Evolutionary conservation across 2,888 invertebrate species (phyloP).

Genomic region (Labia minor): DNA sequence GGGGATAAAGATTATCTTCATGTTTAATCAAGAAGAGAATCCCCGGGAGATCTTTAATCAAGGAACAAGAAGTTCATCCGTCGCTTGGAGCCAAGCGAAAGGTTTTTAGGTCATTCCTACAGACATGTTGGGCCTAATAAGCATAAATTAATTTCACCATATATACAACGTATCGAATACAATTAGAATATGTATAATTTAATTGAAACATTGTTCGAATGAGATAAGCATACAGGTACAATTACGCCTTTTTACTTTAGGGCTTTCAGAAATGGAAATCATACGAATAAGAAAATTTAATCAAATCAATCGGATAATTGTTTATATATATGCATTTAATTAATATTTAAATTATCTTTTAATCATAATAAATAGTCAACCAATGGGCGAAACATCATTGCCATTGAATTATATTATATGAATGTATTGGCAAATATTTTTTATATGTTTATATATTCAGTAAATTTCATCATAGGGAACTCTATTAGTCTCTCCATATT

Average conservation of each 20-base stretch:
- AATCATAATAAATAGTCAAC: too few relatives aligned
- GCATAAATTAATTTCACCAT: not conserved
- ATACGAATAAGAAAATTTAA: too few relatives aligned
- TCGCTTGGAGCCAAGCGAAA: not conserved
- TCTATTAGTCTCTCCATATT: too few relatives aligned
- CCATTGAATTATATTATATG: too few relatives aligned
- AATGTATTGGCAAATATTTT: too few relatives aligned
- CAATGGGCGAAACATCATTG: too few relatives aligned
- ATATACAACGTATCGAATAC: not conserved
- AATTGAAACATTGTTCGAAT: not conserved
- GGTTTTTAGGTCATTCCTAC: constrained; percentile 13
- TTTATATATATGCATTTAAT: too few relatives aligned
- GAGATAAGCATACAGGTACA: not conserved
- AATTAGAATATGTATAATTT: constrained; percentile 13
- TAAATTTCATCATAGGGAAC: too few relatives aligned
- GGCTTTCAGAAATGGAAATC: not conserved
- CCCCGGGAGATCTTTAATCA: not conserved
- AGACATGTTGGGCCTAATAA: not conserved
- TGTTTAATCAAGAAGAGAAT: not conserved
- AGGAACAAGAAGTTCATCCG: constrained; percentile 13
- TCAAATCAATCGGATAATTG: too few relatives aligned
- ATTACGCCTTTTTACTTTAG: not conserved
- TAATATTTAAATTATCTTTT: too few relatives aligned
- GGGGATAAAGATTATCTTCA: constrained; percentile 5
- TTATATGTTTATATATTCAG: too few relatives aligned